Evolutionary conservation across 2,113 vertebrate genomes (phyloP), one percentile per base, ranked within the genome.

Genomic region (Irena cyanogastra): DNA sequence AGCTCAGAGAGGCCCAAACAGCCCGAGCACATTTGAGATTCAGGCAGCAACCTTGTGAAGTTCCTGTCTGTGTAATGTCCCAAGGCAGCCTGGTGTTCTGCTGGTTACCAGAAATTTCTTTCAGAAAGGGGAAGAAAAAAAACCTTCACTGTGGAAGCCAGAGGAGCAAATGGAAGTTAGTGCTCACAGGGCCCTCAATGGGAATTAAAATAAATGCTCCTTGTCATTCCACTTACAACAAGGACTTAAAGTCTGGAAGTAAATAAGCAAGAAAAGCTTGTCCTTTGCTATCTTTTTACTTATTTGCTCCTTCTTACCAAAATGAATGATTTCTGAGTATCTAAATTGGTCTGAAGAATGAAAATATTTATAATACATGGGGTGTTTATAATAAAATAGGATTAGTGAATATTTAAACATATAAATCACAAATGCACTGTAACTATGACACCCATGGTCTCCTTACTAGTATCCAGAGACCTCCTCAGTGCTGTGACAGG

Each of bases 191-290:
- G 17, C 16, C 14, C 81, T 85, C 87, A 42, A 4, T 35, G 74
- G 83, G 77, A 78, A 79, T 79, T 79, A 82, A 94, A 95, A 95
- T 83, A 92, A 89, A 87, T 78, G 49, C 7, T 79, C 52, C 30
- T 13, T 56, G 49, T 78, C 76, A 78, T 52, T 89, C 21, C 60
- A n/a, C 31, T 90, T 87, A 52, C 42, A 88, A 39, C 28, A 86
- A 66, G 39, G 17, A 81, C 61, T 72, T 49, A 53, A 39, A 61
- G 1, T 52, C 77, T 82, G 30, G 20, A 79, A 84, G 49, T 33
- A 75, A 75, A 89, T 68, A 37, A 42, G 31, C 14, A 71, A 83
- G 30, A 79, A 95, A 68, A 91, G 15, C 39, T 83, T 83, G 24
- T 90, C 47, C 11, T 47, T 63, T 70, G 10, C 52, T 15, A 16